Conservation (phyloP, 2,797 vertebrate species). For the Cryptoprocta ferox region DNA sequence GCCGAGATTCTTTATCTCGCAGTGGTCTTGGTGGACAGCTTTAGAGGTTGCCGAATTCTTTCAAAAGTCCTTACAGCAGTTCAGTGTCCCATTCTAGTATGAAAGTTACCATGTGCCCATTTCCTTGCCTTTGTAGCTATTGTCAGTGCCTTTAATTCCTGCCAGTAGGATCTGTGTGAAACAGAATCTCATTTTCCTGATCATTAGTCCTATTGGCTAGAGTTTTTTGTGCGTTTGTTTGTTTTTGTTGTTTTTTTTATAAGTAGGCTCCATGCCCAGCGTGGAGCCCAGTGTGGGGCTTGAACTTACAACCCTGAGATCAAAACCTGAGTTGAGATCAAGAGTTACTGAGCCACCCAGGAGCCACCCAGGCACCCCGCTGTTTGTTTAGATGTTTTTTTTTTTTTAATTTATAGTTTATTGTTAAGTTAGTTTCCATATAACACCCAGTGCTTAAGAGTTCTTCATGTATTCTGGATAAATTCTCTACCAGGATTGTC, state of each 20-base stretch:
- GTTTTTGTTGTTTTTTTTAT: too few species aligned
- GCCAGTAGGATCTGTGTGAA: neutral
- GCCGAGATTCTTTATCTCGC: neutral
- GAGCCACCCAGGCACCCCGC: too few species aligned
- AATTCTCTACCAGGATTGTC: neutral
- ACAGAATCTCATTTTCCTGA: neutral
- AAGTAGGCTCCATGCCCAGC: too few species aligned
- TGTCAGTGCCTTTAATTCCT: neutral
- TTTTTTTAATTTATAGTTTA: too few species aligned
- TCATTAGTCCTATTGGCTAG: neutral
- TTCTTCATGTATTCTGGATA: neutral
- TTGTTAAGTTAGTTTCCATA: too few species aligned
- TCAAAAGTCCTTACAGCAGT: neutral
- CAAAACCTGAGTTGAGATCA: too few species aligned
- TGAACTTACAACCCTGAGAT: too few species aligned
- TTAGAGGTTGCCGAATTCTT: neutral
- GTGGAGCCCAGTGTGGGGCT: too few species aligned
- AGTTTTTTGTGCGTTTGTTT: too few species aligned
- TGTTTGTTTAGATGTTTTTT: neutral
- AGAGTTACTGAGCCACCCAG: too few species aligned
- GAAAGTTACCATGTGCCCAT: neutral
- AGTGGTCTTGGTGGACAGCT: neutral
- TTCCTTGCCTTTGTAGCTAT: neutral
- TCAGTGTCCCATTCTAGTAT: neutral
- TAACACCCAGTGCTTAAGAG: too few species aligned